Percentiles rank a stretch among this genome's conserved stretches.
phyloP scores from a whole-genome alignment of 2,888 invertebrate species.

The Drosophila neotestacea region DNA sequence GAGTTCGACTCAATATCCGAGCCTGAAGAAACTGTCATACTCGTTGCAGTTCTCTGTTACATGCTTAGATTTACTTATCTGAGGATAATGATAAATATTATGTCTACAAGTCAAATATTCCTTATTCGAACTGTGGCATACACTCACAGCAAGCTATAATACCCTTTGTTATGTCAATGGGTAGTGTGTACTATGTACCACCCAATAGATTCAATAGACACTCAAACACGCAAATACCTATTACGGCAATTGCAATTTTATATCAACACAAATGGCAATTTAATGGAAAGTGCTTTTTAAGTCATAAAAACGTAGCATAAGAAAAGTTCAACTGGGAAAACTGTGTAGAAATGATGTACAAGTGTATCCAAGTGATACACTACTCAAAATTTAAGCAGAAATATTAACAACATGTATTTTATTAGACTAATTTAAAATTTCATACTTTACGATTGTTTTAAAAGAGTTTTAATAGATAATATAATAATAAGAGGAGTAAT shows the following conservation, averaged over 20 bases:
- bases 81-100: no score
- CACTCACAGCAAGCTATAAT: not conserved
- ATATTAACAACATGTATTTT: not conserved
- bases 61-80: not conserved
- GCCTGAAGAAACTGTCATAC: no score
- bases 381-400: not conserved
- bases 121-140: not conserved
- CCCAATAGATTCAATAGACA: conserved; percentile 22
- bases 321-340: conserved; percentile 18
- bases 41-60: no score
- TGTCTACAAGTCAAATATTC: not conserved
- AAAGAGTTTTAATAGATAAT: no score
- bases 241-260: conserved; percentile 64
- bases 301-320: conserved; percentile 42
- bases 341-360: not conserved
- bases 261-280: conserved; percentile 70
- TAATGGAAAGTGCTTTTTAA: conserved; percentile 66
- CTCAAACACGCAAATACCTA: conserved; percentile 8
- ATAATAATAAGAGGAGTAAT: no score
- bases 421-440: not conserved
- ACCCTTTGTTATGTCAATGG: not conserved
- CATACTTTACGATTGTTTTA: no score
- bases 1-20: no score
- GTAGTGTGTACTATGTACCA: conserved; percentile 4
- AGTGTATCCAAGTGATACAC: not conserved